Base-by-base conservation (phyloP, 2,888 invertebrate genomes). In the Coleophora flavipennella region DNA sequence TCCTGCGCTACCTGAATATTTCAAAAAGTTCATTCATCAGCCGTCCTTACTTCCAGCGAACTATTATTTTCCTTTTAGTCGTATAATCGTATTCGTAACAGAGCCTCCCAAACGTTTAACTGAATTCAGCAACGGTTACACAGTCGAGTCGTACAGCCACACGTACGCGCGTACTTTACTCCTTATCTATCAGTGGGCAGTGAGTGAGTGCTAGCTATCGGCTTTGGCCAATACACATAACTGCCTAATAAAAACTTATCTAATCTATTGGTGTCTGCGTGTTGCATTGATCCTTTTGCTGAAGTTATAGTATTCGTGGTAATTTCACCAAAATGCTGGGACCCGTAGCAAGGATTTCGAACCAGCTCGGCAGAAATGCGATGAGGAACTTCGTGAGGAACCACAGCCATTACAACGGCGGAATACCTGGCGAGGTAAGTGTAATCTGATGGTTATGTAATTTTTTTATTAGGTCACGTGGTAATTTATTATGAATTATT, bases 391-490 rank as follows among this genome's bases (percentile, higher is more conserved):
- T 66, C 35, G 48, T 79, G 3, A 74, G 83, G 45, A 75, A 79
- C 41, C 80, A 78, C 3, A 75, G 78, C 41, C 20, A 20, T 20
- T 80, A 77, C 2, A 59, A 73, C 46, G 84, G 84, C 8, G 80
- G 80, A 1, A 44, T 73, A 7, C 78, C 81, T 33, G 80, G 83
- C 1, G 77, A 78, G 71, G 83, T 81, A 46, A 53, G 73, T 53
- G n/a, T n/a, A n/a, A n/a, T n/a, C n/a, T n/a, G n/a, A n/a, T n/a
- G n/a, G 6, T 20, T 20, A 9, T 8, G 13, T 29, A 29, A 29
- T 3, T 6, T 35, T 37, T n/a, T 8, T 35, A 41, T 44, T 53
- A 38, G 37, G 49, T 36, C 44, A 48, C 74, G 75, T 75, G 64
- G 61, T 77, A 75, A 73, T 43, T 39, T 20, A 20, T 11, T 35